Base-by-base conservation (phyloP, 2,113 vertebrate genomes). In the Triplophysa siluroides region DNA sequence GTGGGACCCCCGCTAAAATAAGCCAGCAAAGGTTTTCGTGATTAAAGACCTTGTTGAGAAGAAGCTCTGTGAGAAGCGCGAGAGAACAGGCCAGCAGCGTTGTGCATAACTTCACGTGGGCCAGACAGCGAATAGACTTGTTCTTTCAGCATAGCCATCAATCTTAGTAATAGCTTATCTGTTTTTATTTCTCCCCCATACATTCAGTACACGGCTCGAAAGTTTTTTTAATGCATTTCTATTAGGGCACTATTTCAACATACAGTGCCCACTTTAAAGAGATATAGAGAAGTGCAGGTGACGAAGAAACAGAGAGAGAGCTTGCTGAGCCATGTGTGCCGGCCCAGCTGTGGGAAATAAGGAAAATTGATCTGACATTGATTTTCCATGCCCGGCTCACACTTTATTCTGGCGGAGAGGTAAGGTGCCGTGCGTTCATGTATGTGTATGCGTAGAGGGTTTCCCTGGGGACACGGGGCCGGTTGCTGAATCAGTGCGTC, bases 151-250 rank as follows among this genome's bases (percentile, higher is more conserved):
- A 60, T 69, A 50, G 85, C 64, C 81, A 87, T 87, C 83, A 81
- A 83, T 86, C 85, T 83, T 73, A 50, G 67, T 84, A 86, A 86
- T 86, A 77, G 83, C 83, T 83, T 85, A 83, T 83, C 85, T 84
- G 85, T 81, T 84, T 84, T 84, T 70, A 80, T 67, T 80, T 71
- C 58, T 75, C 24, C 8, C 73, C 73, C 76, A 71, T 45, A 72
- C 68, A 81, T 79, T 85, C 56, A 65, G 74, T 78, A 78, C 81
- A 69, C 73, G 56, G 69, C 65, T 70, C 71, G 77, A 60, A 86
- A 83, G 82, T 84, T 82, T 85, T 83, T 85, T 86, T 82, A 85
- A 86, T 85, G 81, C 73, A 85, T 86, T 85, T 86, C 85, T 85
- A 87, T 85, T 81, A 86, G 64, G 72, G 83, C 62, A 71, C 84